Conservation (phyloP, 2,888 invertebrate genomes). For the Parasteatoda lunata region DNA sequence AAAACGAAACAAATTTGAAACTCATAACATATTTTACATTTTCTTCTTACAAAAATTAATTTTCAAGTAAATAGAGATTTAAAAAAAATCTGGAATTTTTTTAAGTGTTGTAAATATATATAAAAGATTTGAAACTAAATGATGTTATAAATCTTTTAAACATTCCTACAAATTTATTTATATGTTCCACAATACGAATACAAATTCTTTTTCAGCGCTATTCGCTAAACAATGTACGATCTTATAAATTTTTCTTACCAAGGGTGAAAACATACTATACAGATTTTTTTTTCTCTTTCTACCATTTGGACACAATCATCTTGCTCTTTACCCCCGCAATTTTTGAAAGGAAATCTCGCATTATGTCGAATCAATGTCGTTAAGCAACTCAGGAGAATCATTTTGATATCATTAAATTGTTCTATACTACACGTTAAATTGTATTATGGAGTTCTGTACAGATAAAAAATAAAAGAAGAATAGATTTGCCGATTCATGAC, state of each 20-base stretch:
- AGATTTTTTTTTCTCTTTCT: background rate
- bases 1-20: too few relatives aligned
- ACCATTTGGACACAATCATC: background rate
- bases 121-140: too few relatives aligned
- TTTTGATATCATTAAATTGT: conserved; percentile 47
- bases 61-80: too few relatives aligned
- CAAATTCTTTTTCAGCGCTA: too few relatives aligned
- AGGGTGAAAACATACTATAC: background rate
- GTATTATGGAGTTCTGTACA: conserved; percentile 42
- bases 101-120: too few relatives aligned
- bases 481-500: conserved; percentile 40
- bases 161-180: too few relatives aligned
- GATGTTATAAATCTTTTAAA: too few relatives aligned
- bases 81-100: too few relatives aligned
- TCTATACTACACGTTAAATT: conserved; percentile 34
- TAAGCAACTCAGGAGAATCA: conserved; percentile 24
- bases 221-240: too few relatives aligned
- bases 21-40: too few relatives aligned
- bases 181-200: too few relatives aligned
- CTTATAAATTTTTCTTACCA: background rate
- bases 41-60: too few relatives aligned
- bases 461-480: conserved; percentile 20
- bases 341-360: conserved; percentile 7
- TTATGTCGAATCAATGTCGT: conserved; percentile 19
- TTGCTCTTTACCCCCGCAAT: background rate